Evolutionary conservation across 2,797 vertebrate genomes (phyloP).

Genomic region (Dendrocincla tyrannina): DNA sequence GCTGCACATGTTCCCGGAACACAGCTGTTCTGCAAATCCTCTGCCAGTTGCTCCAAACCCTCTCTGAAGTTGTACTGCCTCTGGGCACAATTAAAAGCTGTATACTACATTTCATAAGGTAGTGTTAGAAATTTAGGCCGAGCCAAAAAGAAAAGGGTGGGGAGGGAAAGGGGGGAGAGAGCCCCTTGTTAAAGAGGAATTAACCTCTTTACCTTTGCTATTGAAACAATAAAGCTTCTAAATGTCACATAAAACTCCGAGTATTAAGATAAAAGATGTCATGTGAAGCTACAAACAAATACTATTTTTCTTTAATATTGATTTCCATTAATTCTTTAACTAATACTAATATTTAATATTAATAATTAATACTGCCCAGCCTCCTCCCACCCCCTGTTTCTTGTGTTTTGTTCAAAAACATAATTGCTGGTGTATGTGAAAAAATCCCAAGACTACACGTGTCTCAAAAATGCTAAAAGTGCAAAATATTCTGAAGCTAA

Average conservation of each 20-base stretch:
- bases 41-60: slow-evolving; percentile 72
- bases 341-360: background rate
- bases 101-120: slow-evolving; percentile 77
- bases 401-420: background rate
- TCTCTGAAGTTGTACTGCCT: slow-evolving; percentile 78
- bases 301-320: background rate
- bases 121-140: slow-evolving; percentile 76
- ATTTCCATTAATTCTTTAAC: slow-evolving; percentile 7
- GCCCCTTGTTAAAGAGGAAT: slow-evolving; percentile 69
- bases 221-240: slow-evolving; percentile 59
- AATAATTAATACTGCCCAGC: background rate
- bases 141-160: slow-evolving; percentile 65
- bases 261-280: background rate
- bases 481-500: slow-evolving; percentile 4
- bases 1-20: slow-evolving; percentile 69
- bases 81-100: slow-evolving; percentile 84
- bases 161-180: slow-evolving; percentile 6
- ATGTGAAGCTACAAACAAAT: background rate
- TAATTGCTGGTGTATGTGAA: background rate
- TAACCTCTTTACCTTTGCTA: slow-evolving; percentile 70
- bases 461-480: background rate
- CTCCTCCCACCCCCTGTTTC: background rate
- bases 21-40: slow-evolving; percentile 78
- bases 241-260: background rate
- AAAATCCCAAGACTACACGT: background rate